Conservation (phyloP, 2,797 vertebrate species). For the Merluccius polli region DNA sequence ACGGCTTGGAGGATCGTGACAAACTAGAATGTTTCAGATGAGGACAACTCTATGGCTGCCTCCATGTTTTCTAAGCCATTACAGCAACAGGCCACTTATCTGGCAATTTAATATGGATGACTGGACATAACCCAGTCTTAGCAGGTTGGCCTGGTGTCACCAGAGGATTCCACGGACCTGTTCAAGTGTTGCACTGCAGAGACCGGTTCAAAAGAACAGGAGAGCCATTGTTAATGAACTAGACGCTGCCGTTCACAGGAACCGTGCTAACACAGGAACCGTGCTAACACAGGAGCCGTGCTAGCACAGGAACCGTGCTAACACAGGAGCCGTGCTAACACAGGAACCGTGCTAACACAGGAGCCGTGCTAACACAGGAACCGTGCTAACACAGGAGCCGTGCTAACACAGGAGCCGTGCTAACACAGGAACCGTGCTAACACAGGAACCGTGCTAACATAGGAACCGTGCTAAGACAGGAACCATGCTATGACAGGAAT, state of each 20-base stretch:
- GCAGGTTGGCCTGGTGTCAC: constrained; percentile 23
- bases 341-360: neutral
- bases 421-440: too few relatives aligned
- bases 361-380: too few relatives aligned
- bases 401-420: too few relatives aligned
- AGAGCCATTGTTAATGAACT: constrained; percentile 5
- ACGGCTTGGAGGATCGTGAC: neutral
- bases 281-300: neutral
- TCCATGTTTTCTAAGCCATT: constrained; percentile 8
- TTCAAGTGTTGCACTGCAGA: constrained; percentile 25
- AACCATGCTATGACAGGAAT: too few relatives aligned
- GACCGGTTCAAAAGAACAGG: constrained; percentile 20
- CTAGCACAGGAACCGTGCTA: neutral
- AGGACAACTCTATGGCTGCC: constrained; percentile 12
- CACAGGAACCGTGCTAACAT: too few relatives aligned
- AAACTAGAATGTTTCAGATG: constrained; percentile 5
- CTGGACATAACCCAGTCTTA: constrained; percentile 23
- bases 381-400: too few relatives aligned
- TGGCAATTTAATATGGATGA: constrained; percentile 19
- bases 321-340: neutral
- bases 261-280: neutral
- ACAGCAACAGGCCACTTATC: constrained; percentile 19
- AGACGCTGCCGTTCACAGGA: neutral
- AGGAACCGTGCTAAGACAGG: too few relatives aligned
- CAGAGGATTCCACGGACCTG: constrained; percentile 29